Percentiles rank a stretch among this genome's conserved stretches.
Evolutionary conservation across 2,888 invertebrate species (phyloP).

Genomic region (Celastrina argiolus): DNA sequence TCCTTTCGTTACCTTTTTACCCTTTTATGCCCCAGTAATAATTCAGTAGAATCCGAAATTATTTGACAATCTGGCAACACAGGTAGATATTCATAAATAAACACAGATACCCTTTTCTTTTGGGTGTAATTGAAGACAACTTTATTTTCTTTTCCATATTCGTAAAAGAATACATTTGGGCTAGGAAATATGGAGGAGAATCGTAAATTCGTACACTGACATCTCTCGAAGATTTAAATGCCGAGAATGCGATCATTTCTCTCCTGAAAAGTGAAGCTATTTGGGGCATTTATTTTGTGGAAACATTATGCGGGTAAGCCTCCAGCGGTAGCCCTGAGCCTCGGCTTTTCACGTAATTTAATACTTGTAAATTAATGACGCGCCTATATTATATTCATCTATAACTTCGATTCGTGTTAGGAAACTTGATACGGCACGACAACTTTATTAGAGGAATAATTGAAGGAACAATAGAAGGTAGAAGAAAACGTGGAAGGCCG

Average conservation of each 20-base stretch:
- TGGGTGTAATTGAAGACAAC: background rate
- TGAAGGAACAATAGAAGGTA: no score
- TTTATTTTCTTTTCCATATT: background rate
- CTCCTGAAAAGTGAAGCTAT: background rate
- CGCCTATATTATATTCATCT: background rate
- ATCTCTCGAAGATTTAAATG: background rate
- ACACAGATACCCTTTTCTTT: background rate
- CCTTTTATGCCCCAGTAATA: background rate
- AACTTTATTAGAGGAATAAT: no score
- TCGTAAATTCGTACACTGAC: background rate
- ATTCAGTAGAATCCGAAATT: background rate
- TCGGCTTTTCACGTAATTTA: background rate
- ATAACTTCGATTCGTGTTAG: no score
- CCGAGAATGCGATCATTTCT: background rate
- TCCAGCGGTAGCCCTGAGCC: background rate
- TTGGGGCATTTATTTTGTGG: background rate
- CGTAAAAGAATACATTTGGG: background rate
- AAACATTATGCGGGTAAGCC: background rate
- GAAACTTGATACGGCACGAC: no score
- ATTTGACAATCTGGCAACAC: background rate
- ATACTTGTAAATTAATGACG: background rate
- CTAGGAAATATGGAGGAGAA: background rate
- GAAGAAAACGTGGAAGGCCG: no score
- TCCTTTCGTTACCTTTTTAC: background rate
- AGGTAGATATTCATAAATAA: background rate